Percentiles rank a stretch among this genome's conserved stretches.
These are phyloP conservation scores for Spilarctia lutea DNA, from an alignment of 2,888 invertebrate genomes.

Conservation along the genomic window DNA sequence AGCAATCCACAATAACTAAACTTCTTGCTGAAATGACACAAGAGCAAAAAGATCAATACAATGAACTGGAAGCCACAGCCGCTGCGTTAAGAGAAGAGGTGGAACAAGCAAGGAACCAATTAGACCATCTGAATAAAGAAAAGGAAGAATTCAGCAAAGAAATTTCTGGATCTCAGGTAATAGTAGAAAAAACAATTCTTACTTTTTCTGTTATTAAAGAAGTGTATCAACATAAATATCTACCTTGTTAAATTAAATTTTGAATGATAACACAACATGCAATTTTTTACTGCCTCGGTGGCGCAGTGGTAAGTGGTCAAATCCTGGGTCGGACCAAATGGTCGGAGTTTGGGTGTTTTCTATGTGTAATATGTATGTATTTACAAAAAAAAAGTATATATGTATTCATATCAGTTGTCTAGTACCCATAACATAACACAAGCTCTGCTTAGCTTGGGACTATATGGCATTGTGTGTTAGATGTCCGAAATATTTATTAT, in stretches of 20 bases:
- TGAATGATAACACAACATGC: not conserved
- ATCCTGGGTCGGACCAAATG: too few relatives aligned
- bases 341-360: too few relatives aligned
- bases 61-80: constrained; percentile 79
- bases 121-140: constrained; percentile 88
- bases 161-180: constrained; percentile 87
- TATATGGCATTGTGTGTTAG: too few relatives aligned
- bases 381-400: too few relatives aligned
- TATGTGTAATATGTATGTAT: too few relatives aligned
- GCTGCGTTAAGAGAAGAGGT: constrained; percentile 83
- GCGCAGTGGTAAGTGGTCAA: too few relatives aligned
- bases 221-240: not conserved
- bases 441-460: too few relatives aligned
- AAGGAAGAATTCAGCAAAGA: constrained; percentile 90
- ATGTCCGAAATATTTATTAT: too few relatives aligned
- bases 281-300: too few relatives aligned
- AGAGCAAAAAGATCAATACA: constrained; percentile 86
- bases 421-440: too few relatives aligned
- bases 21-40: constrained; percentile 88
- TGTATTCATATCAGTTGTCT: too few relatives aligned
- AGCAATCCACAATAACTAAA: constrained; percentile 88
- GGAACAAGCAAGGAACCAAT: constrained; percentile 86
- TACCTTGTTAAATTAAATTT: not conserved
- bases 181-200: not conserved
- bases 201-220: not conserved